phyloP scores from a whole-genome alignment of 1,140 invertebrate genomes.

The Camponotus floridanus region DNA sequence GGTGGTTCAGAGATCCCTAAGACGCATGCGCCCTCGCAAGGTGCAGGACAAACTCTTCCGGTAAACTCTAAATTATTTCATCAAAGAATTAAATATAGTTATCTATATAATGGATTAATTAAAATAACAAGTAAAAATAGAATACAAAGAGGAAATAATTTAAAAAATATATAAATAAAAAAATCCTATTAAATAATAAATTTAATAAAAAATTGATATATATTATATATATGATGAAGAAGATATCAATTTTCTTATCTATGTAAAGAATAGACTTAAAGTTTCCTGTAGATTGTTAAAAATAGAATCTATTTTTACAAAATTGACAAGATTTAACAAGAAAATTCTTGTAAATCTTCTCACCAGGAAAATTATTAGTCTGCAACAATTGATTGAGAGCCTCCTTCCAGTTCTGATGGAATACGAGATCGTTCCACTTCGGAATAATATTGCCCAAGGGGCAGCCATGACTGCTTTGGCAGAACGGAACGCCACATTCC shows the following conservation, averaged over 20 bases:
- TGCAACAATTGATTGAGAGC: slow-evolving; percentile 98
- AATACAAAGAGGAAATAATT: background rate
- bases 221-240: background rate
- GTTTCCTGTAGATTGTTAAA: background rate
- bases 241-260: background rate
- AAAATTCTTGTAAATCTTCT: slow-evolving; percentile 6
- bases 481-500: slow-evolving; percentile 99
- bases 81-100: background rate
- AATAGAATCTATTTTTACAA: background rate
- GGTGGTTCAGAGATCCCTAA: slow-evolving; percentile 98
- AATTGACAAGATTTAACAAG: background rate
- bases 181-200: background rate
- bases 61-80: slow-evolving; percentile 93
- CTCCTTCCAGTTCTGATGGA: slow-evolving; percentile 97
- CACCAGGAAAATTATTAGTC: slow-evolving; percentile 99
- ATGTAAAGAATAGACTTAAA: background rate
- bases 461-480: slow-evolving; percentile 98
- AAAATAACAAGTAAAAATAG: background rate
- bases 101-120: background rate
- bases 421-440: slow-evolving; percentile 99
- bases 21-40: slow-evolving; percentile 99
- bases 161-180: background rate
- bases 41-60: slow-evolving; percentile 98
- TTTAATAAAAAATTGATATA: background rate
- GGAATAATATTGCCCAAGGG: slow-evolving; percentile 99